Percentiles rank a stretch among this genome's conserved stretches.
phyloP scores from a whole-genome alignment of 2,113 vertebrate species.

The Pogonocichla stellata region DNA sequence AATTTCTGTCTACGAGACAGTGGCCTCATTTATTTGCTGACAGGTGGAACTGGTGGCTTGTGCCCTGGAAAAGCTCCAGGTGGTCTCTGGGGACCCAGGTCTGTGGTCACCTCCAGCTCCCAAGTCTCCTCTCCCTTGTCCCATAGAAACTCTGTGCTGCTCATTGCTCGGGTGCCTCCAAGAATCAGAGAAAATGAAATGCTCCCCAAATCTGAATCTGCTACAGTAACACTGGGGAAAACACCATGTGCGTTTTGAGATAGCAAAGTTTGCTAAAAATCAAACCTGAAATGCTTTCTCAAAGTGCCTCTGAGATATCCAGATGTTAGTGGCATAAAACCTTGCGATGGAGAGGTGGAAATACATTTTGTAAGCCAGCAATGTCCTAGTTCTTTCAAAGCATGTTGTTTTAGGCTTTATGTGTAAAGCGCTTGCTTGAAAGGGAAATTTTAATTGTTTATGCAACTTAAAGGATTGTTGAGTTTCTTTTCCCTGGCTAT shows the following conservation, averaged over 20 bases:
- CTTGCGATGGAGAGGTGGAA: neutral
- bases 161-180: fast-evolving
- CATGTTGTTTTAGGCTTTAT: neutral
- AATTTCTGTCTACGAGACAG: fast-evolving
- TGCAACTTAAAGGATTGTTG: neutral
- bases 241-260: neutral
- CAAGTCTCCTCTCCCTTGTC: neutral
- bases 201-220: neutral
- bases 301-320: neutral
- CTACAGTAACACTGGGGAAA: neutral
- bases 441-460: neutral
- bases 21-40: neutral
- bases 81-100: neutral
- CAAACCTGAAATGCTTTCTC: neutral
- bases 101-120: neutral
- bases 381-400: neutral
- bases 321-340: neutral
- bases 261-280: neutral
- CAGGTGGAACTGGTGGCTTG: neutral
- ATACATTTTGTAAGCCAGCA: neutral
- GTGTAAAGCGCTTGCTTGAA: neutral
- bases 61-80: neutral
- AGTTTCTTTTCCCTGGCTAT: neutral
- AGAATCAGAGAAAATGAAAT: neutral
- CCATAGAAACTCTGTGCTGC: fast-evolving